Conservation (phyloP, 2,797 vertebrate species). For the Sebastiscus albofasciatus region DNA sequence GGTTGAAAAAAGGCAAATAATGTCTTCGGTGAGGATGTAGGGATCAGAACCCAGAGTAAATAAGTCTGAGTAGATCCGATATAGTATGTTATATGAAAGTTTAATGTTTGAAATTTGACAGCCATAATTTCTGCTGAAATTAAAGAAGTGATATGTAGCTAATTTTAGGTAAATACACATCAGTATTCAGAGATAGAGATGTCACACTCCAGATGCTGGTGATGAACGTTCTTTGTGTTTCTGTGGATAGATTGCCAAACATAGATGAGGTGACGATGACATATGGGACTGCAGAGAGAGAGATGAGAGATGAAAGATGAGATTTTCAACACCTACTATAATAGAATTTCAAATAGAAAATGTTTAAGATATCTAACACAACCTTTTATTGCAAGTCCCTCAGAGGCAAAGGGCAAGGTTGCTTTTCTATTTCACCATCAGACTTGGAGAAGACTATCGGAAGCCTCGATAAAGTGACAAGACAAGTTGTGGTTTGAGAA, state of each 20-base stretch:
- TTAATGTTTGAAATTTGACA: neutral
- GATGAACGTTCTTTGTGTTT: neutral
- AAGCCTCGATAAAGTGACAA: neutral
- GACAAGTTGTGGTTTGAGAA: neutral
- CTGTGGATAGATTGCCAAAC: neutral
- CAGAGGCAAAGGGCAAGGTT: neutral
- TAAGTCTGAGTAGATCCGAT: neutral
- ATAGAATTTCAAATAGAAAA: neutral
- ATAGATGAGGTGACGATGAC: neutral
- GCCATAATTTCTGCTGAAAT: neutral
- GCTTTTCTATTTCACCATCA: neutral
- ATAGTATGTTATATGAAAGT: neutral
- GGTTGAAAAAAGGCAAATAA: neutral
- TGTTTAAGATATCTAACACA: neutral
- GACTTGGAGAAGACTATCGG: neutral
- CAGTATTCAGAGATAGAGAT: neutral
- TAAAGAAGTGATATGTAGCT: neutral
- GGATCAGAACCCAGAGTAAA: neutral
- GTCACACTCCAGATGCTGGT: neutral
- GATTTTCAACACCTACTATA: neutral
- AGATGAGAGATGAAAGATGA: neutral
- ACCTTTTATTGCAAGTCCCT: neutral
- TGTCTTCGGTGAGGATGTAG: neutral
- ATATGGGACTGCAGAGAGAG: neutral
- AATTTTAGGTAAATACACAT: neutral